These are phyloP conservation scores for Lingula anatina DNA, from an alignment of 2,888 invertebrate genomes.

Conservation along the genomic window DNA sequence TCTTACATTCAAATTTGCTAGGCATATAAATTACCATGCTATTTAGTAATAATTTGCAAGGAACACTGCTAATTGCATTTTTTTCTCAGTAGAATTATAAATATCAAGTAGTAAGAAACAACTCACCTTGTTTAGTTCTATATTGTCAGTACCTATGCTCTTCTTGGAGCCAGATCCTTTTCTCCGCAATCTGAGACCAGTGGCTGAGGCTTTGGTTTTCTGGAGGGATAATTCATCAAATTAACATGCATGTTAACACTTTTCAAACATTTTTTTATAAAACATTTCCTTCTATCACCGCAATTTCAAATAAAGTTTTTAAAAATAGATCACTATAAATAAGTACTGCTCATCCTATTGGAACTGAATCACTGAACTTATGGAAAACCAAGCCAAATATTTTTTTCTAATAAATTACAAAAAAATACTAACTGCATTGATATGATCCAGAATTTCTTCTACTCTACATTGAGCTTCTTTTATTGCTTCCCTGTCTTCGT, in stretches of 20 bases:
- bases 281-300: no score
- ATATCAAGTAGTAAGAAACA: background rate
- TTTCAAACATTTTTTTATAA: background rate
- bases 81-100: background rate
- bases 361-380: no score
- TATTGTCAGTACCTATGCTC: conserved; percentile 26
- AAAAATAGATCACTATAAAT: no score
- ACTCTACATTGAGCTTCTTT: conserved; percentile 87
- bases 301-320: no score
- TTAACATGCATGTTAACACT: background rate
- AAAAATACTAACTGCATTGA: conserved; percentile 54
- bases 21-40: no score
- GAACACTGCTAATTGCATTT: no score
- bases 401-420: background rate
- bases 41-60: no score
- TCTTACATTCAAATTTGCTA: background rate
- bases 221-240: conserved; percentile 10
- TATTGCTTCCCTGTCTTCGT: conserved; percentile 72
- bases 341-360: no score
- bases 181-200: conserved; percentile 13
- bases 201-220: conserved; percentile 21
- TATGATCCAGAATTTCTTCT: conserved; percentile 86
- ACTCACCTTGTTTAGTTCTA: conserved; percentile 32
- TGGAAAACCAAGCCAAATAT: no score
- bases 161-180: conserved; percentile 18